Percentiles rank a stretch among this genome's conserved stretches.
These are phyloP conservation scores for Sinotaia quadrata DNA, from an alignment of 2,888 invertebrate genomes.

Conservation along the genomic window DNA sequence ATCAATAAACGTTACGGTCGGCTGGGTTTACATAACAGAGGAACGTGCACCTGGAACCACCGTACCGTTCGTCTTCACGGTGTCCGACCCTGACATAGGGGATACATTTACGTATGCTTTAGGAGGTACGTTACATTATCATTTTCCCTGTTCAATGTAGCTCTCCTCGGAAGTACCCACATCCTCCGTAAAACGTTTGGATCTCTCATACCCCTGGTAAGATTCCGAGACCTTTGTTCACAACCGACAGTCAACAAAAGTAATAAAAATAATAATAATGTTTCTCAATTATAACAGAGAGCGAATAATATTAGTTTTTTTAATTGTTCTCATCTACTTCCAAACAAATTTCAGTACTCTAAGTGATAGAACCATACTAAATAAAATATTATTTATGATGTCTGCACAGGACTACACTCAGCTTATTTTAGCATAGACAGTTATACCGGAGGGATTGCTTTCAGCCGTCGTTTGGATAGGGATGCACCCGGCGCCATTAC, in stretches of 20 bases:
- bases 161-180: too few species aligned
- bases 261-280: too few species aligned
- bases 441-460: constrained; percentile 15
- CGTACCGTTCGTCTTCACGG: constrained; percentile 41
- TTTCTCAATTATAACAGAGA: too few species aligned
- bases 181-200: too few species aligned
- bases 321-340: too few species aligned
- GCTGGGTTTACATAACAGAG: constrained; percentile 40
- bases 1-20: constrained; percentile 40
- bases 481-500: constrained; percentile 17
- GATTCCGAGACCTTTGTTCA: background rate
- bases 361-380: background rate
- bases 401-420: constrained; percentile 24
- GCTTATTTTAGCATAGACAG: constrained; percentile 25
- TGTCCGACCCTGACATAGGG: constrained; percentile 42
- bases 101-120: constrained; percentile 42
- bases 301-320: too few species aligned
- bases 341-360: too few species aligned
- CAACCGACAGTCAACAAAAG: background rate
- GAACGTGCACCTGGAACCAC: constrained; percentile 39
- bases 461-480: constrained; percentile 19
- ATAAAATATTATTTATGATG: background rate
- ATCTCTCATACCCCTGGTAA: too few species aligned
- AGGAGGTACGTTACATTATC: too few species aligned
- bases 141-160: too few species aligned